Evolutionary conservation across 2,113 vertebrate species (phyloP).

Genomic region (Apeltes quadracus): DNA sequence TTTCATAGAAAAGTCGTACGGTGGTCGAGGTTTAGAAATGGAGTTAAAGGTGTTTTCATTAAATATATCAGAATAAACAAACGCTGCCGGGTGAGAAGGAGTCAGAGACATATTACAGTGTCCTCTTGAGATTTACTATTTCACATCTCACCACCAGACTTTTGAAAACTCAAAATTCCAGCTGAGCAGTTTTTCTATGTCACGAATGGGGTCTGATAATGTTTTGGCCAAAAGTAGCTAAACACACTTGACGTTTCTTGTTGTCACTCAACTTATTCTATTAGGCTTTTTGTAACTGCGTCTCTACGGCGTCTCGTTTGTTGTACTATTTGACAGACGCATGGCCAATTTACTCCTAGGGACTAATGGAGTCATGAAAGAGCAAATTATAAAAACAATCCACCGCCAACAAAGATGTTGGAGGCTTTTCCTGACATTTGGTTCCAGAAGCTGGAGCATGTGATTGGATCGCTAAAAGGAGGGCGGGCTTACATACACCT

Average conservation of each 20-base stretch:
- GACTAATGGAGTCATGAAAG: too few relatives aligned
- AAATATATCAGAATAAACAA: neutral
- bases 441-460: neutral
- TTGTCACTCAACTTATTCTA: neutral
- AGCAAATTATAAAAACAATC: neutral
- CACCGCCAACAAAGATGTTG: neutral
- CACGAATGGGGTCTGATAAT: neutral
- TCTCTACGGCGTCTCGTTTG: neutral
- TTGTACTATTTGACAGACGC: too few relatives aligned
- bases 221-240: neutral
- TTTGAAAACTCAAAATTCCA: neutral
- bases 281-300: neutral
- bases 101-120: neutral
- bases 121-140: neutral
- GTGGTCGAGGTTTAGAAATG: neutral
- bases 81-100: neutral
- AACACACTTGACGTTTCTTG: neutral
- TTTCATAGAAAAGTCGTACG: too few relatives aligned
- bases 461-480: neutral
- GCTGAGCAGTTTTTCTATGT: neutral
- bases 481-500: too few relatives aligned
- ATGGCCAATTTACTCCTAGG: too few relatives aligned
- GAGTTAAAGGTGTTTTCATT: neutral
- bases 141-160: neutral
- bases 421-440: neutral